Percentiles rank a stretch among this genome's conserved stretches.
These are phyloP conservation scores for Galerucella nymphaeae DNA, from an alignment of 2,888 invertebrate species.

Conservation along the genomic window DNA sequence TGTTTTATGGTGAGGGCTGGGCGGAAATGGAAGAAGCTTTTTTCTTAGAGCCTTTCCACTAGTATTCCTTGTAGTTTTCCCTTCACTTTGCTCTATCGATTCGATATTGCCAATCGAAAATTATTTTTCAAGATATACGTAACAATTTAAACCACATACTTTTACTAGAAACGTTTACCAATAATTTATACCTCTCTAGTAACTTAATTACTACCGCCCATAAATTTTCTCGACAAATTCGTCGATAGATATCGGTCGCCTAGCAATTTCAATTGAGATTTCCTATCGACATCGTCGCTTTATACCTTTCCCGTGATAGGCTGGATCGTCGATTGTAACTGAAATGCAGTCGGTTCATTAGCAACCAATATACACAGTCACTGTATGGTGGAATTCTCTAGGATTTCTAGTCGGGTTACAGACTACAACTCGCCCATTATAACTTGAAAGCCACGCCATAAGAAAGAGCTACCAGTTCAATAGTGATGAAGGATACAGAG, in stretches of 20 bases:
- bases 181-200: constrained; percentile 12
- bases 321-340: constrained; percentile 16
- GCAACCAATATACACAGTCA: constrained; percentile 19
- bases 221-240: constrained; percentile 19
- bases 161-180: not conserved
- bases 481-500: too few species aligned
- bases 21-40: too few species aligned
- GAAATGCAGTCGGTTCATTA: constrained; percentile 28
- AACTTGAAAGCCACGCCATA: too few species aligned
- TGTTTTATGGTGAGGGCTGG: too few species aligned
- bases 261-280: constrained; percentile 20
- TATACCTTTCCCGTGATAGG: constrained; percentile 21
- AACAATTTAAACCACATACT: not conserved
- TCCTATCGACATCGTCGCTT: constrained; percentile 21
- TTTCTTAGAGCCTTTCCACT: too few species aligned
- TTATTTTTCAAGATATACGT: not conserved
- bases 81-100: too few species aligned
- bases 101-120: too few species aligned
- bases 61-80: too few species aligned
- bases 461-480: too few species aligned
- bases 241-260: constrained; percentile 19
- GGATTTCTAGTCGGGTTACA: not conserved
- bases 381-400: constrained; percentile 4
- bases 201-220: constrained; percentile 15
- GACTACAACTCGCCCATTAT: not conserved